Base-by-base conservation (phyloP, 2,797 vertebrate genomes). In the Gymnothorax reevesii region DNA sequence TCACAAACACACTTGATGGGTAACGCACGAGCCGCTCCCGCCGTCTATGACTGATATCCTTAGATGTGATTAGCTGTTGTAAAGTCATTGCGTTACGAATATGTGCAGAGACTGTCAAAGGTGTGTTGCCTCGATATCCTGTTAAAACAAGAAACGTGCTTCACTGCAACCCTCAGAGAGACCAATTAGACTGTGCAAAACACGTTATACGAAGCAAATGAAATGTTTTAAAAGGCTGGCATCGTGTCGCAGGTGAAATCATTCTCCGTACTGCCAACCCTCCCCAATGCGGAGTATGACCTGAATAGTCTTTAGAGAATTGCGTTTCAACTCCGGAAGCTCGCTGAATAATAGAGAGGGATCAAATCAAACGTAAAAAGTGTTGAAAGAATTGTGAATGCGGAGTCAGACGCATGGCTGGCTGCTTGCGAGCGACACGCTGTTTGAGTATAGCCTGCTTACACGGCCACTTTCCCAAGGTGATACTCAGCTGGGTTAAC, bases 121-220 rank as follows among this genome's bases (percentile, higher is more conserved):
- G 64, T 69, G 20, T 83, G 69, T 42, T 57, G 80, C 69, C 57
- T 86, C 83, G 77, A 82, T 86, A 82, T 86, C 77, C 27, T 33
- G 88, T 75, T 84, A 73, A 85, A 75, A 71, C 55, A 84, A 84
- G 71, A 88, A 83, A 85, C 84, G 57, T 3, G 86, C 79, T 89
- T 83, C 62, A 80, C 82, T 73, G 3, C 79, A 91, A 87, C 88
- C 91, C 92, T 90, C 90, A 83, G 25, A 22, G 89, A 93, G 90
- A 91, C 92, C 91, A 94, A 94, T 95, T 95, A 94, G 92, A 91
- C 86, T 6, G 89, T 90, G 91, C 90, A 88, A 93, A 92, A 89
- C 64, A n/a, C 57, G 25, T 86, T 87, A 88, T 88, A 84, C 85
- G 75, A 89, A 91, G 87, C 13, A 84, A 89, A 82, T 84, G 89